Conservation (phyloP, 2,797 vertebrate species). For the Synaphobranchus kaupii region DNA sequence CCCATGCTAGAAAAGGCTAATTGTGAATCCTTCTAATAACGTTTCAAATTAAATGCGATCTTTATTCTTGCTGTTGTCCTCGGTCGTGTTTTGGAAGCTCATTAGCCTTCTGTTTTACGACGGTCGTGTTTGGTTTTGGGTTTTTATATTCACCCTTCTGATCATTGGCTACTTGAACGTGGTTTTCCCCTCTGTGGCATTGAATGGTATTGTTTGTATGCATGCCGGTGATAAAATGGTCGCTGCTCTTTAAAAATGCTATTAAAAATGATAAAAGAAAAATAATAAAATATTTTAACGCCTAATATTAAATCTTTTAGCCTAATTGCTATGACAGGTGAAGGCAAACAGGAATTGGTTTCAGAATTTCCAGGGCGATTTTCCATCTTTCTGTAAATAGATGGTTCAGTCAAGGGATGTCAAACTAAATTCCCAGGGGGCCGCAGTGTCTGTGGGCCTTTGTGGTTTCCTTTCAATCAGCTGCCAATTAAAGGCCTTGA, state of each 20-base stretch:
- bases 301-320: neutral
- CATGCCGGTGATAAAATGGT: neutral
- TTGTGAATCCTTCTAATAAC: neutral
- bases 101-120: neutral
- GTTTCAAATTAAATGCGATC: neutral
- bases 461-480: neutral
- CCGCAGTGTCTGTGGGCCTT: neutral
- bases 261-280: no score
- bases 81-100: neutral
- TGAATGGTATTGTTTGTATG: neutral
- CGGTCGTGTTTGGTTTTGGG: neutral
- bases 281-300: neutral
- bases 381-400: neutral
- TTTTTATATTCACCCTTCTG: neutral
- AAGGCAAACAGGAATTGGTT: neutral
- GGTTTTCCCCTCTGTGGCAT: neutral
- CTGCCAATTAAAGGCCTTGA: neutral
- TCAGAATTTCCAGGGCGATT: neutral
- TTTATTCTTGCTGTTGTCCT: neutral
- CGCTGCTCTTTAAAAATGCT: neutral
- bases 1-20: neutral
- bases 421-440: no score
- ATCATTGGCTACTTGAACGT: neutral
- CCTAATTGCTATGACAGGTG: neutral
- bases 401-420: neutral